Conservation (phyloP, 92 coral and sea anemone genomes). For the Hydrozoanthus gracilis region DNA sequence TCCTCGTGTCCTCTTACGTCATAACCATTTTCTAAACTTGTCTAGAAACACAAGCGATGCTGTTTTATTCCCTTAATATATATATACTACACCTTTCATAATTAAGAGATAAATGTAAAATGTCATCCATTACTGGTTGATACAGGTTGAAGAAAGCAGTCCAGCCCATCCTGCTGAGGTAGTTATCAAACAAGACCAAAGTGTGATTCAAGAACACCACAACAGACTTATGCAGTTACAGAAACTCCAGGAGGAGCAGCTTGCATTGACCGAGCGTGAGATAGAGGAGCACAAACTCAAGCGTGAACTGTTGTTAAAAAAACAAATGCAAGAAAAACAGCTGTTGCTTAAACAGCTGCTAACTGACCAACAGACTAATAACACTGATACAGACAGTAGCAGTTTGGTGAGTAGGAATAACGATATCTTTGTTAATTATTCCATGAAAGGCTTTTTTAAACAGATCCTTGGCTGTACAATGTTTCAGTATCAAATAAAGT, state of each 20-base stretch:
- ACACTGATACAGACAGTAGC: constrained; percentile 34
- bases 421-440: too few species aligned
- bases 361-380: constrained; percentile 45
- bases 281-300: constrained; percentile 93
- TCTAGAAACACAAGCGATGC: too few species aligned
- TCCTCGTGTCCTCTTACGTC: too few species aligned
- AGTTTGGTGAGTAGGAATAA: constrained; percentile 9
- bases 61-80: too few species aligned
- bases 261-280: constrained; percentile 85
- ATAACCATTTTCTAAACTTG: too few species aligned
- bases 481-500: too few species aligned
- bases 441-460: too few species aligned
- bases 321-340: constrained; percentile 90
- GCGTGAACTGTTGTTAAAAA: constrained; percentile 83
- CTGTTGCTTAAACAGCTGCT: constrained; percentile 78
- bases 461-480: too few species aligned
- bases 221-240: constrained; percentile 75
- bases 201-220: constrained; percentile 73
- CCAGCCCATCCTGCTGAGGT: constrained; percentile 45
- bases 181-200: constrained; percentile 52
- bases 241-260: constrained; percentile 85
- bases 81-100: too few species aligned
- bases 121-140: too few species aligned
- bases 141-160: constrained; percentile 55
- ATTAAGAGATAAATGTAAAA: too few species aligned